These are phyloP conservation scores for Cephus rjabovi DNA, from an alignment of 2,888 invertebrate species.

Conservation along the genomic window DNA sequence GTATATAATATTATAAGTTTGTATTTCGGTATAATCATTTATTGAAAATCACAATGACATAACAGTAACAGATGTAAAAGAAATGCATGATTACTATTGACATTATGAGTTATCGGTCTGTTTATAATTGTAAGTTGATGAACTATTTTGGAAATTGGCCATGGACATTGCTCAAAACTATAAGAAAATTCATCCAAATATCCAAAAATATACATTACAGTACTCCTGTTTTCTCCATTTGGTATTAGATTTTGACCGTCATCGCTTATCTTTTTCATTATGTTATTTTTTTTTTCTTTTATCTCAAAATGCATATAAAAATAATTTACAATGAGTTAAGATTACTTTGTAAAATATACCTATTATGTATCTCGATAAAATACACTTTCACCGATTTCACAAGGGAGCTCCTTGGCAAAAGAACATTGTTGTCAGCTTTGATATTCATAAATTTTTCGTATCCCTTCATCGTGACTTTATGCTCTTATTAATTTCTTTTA, in stretches of 20 bases:
- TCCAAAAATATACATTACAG: slow-evolving; percentile 40
- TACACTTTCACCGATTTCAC: background rate
- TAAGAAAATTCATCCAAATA: slow-evolving; percentile 39
- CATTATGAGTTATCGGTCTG: slow-evolving; percentile 27
- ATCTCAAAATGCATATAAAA: slow-evolving; percentile 57
- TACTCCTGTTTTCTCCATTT: slow-evolving; percentile 6
- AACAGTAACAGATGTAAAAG: slow-evolving; percentile 47
- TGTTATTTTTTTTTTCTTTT: slow-evolving; percentile 19
- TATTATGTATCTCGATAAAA: slow-evolving; percentile 29
- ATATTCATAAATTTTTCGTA: background rate
- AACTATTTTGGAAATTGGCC: background rate
- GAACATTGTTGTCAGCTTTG: background rate
- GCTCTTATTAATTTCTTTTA: background rate
- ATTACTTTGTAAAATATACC: slow-evolving; percentile 46
- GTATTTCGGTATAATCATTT: slow-evolving; percentile 40
- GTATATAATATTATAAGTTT: background rate
- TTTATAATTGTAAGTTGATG: background rate
- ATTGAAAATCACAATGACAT: slow-evolving; percentile 56
- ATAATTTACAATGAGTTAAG: slow-evolving; percentile 54
- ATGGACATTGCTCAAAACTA: slow-evolving; percentile 24
- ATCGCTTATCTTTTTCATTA: background rate
- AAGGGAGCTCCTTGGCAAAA: background rate
- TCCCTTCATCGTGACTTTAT: background rate
- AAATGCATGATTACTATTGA: slow-evolving; percentile 42
- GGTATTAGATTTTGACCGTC: slow-evolving; percentile 4